Evolutionary conservation across 2,888 invertebrate species (phyloP).

Genomic region (Dascillus cervinus): DNA sequence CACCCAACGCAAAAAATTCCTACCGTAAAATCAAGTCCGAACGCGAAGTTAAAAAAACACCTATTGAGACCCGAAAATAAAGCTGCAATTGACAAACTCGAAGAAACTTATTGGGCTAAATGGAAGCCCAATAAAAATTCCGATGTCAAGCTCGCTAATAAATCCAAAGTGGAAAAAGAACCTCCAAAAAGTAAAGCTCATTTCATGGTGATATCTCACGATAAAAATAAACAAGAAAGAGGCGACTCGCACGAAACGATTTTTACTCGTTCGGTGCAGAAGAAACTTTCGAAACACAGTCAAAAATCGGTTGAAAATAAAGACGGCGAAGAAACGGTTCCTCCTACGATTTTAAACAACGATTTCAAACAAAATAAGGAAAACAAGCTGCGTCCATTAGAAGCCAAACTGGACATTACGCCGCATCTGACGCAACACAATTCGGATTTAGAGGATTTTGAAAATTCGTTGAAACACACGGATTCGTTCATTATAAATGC

Average conservation of each 20-base stretch:
- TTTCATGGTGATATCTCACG: not conserved
- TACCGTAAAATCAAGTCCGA: constrained; percentile 1
- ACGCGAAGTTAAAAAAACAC: constrained; percentile 11
- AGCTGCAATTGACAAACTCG: constrained; percentile 29
- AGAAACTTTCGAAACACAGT: not conserved
- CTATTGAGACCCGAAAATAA: constrained; percentile 13
- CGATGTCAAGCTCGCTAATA: constrained; percentile 3
- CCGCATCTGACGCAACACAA: not conserved
- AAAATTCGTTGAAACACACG: constrained; percentile 24
- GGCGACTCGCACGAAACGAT: not conserved
- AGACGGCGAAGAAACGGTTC: not conserved
- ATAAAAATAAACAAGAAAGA: constrained; percentile 8
- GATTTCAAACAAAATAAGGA: not conserved
- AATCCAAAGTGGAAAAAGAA: constrained; percentile 5
- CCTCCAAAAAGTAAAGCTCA: constrained; percentile 6
- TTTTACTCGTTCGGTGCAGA: not conserved
- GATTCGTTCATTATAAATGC: constrained; percentile 31
- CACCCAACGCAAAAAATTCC: not conserved
- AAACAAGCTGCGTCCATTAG: not conserved
- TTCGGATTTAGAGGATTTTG: not conserved
- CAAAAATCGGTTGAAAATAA: not conserved
- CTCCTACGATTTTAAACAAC: not conserved
- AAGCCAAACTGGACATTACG: not conserved
- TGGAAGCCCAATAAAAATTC: constrained; percentile 30
- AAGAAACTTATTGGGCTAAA: constrained; percentile 38